Conservation (phyloP, 2,888 invertebrate species). For the Microplitis deprimator region DNA sequence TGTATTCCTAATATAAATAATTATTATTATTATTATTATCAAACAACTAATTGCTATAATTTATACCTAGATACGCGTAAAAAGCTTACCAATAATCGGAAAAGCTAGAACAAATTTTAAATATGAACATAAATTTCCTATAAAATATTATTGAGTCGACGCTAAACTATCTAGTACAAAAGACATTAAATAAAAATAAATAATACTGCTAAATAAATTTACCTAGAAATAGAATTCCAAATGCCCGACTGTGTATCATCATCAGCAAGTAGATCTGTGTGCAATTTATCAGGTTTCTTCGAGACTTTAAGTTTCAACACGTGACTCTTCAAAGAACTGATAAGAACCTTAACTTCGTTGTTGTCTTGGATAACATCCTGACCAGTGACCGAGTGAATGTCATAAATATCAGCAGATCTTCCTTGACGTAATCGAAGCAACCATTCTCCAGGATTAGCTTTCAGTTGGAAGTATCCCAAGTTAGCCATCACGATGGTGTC, state of each 20-base stretch:
- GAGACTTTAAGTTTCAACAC: constrained; percentile 92
- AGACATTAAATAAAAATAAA: constrained; percentile 1
- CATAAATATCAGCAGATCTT: constrained; percentile 94
- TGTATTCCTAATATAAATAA: no score
- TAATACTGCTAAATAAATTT: constrained; percentile 40
- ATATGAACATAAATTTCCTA: constrained; percentile 12
- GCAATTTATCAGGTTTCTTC: constrained; percentile 91
- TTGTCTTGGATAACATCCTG: constrained; percentile 72
- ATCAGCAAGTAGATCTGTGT: constrained; percentile 89
- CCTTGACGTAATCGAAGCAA: constrained; percentile 90
- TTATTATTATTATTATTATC: neutral
- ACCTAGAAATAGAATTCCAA: constrained; percentile 97
- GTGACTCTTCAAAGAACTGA: constrained; percentile 89
- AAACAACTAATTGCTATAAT: neutral
- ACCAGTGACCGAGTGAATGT: constrained; percentile 78
- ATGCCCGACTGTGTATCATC: constrained; percentile 82
- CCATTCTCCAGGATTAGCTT: constrained; percentile 99
- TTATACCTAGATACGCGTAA: constrained; percentile 54
- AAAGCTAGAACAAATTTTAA: constrained; percentile 61
- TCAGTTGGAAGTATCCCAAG: constrained; percentile 97
- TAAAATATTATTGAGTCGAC: constrained; percentile 3
- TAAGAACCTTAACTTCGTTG: constrained; percentile 79
- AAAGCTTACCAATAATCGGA: constrained; percentile 68
- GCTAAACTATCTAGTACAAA: constrained; percentile 27
- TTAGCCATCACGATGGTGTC: constrained; percentile 99